Percentiles rank a stretch among this genome's conserved stretches.
Evolutionary conservation across 2,113 vertebrate species (phyloP).

Genomic region (Cephalopterus ornatus): DNA sequence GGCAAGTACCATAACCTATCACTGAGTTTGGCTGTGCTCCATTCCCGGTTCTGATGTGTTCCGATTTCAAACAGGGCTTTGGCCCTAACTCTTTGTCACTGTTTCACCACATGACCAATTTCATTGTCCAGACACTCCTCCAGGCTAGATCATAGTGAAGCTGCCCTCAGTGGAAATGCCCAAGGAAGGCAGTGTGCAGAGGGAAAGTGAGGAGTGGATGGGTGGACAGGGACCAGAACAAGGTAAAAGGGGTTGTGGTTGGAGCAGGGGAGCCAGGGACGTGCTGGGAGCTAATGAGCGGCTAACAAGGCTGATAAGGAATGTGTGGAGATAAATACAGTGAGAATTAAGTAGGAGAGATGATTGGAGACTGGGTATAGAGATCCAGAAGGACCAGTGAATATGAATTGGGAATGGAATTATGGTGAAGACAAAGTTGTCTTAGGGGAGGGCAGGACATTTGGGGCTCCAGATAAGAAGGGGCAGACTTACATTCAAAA

Average conservation of each 20-base stretch:
- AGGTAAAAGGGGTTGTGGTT: not conserved
- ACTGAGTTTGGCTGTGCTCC: not conserved
- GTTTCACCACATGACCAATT: not conserved
- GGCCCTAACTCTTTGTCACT: not conserved
- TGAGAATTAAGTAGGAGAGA: not conserved
- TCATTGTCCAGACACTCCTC: not conserved
- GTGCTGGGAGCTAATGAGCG: not conserved
- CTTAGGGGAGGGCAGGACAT: not conserved
- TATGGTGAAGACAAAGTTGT: not conserved
- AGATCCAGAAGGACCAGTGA: not conserved
- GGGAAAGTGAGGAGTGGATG: not conserved
- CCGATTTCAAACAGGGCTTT: not conserved
- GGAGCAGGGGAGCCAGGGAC: rapidly evolving
- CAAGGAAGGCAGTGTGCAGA: not conserved
- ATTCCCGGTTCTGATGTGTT: not conserved
- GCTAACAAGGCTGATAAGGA: not conserved
- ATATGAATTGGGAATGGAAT: not conserved
- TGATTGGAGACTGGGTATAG: not conserved
- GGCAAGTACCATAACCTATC: not conserved
- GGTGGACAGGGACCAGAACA: not conserved
- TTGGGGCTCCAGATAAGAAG: not conserved
- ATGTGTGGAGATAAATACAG: not conserved
- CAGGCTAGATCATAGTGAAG: not conserved
- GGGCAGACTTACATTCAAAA: not conserved
- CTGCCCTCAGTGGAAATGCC: not conserved